phyloP scores from a whole-genome alignment of 2,797 vertebrate species.

The Cercopithecus diana region DNA sequence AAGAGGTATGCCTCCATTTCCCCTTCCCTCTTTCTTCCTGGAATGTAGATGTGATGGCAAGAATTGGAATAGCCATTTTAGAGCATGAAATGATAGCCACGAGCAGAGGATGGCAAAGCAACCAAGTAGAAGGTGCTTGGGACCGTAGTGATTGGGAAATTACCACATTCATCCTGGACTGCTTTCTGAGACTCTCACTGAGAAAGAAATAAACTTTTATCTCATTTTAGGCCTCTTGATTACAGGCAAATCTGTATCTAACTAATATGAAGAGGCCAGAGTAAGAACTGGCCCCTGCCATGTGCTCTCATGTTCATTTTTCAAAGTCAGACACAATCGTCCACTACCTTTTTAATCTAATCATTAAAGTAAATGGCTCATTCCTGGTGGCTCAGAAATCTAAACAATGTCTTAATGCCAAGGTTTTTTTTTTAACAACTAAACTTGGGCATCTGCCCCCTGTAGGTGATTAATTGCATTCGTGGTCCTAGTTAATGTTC shows the following conservation, averaged over 20 bases:
- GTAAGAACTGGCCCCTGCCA: background rate
- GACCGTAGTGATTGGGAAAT: background rate
- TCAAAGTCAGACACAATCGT: background rate
- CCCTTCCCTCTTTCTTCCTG: background rate
- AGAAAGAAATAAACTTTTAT: background rate
- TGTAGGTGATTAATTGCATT: background rate
- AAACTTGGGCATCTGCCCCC: background rate
- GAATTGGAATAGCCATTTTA: background rate
- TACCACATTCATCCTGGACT: background rate
- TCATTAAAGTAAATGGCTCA: constrained; percentile 19
- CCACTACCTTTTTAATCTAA: background rate
- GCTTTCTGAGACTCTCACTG: background rate
- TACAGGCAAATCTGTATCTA: background rate
- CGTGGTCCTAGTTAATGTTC: background rate
- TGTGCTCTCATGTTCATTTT: background rate
- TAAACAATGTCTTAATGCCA: background rate
- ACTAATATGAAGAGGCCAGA: background rate
- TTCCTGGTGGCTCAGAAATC: background rate
- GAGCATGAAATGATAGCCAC: background rate
- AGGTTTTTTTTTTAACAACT: background rate
- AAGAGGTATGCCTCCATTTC: background rate
- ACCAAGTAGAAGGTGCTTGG: background rate
- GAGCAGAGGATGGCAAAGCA: background rate
- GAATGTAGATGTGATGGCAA: background rate
- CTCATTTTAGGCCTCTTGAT: background rate